phyloP scores from a whole-genome alignment of 2,113 vertebrate species.

The Ardeotis arabs region DNA sequence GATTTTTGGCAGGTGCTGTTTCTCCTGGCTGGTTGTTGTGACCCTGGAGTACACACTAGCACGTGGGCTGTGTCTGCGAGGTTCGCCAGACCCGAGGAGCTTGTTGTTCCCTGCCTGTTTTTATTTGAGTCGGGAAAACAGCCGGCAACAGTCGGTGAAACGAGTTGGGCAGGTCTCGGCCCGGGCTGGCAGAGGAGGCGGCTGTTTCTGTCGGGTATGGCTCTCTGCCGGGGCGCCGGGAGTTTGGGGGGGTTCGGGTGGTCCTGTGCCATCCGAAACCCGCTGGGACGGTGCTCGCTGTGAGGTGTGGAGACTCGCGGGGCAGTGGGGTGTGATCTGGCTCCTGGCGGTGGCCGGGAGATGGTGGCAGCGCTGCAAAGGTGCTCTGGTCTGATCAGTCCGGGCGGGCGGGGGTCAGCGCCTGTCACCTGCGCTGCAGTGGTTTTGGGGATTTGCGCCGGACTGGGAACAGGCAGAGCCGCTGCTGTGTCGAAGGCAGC shows the following conservation, averaged over 20 bases:
- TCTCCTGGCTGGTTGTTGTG: neutral
- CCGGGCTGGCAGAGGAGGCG: neutral
- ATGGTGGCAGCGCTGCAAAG: neutral
- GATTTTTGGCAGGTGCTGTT: neutral
- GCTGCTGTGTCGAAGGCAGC: fast-evolving
- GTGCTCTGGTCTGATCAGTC: neutral
- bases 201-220: neutral
- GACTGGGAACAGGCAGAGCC: fast-evolving
- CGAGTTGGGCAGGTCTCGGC: neutral
- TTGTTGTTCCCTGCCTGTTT: neutral
- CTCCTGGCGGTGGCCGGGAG: neutral
- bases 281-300: neutral
- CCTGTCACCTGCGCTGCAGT: fast-evolving
- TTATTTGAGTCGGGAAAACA: neutral
- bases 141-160: neutral
- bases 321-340: fast-evolving
- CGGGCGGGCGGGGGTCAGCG: neutral
- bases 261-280: fast-evolving
- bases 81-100: neutral
- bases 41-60: neutral
- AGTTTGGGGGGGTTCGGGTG: fast-evolving
- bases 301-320: neutral
- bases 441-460: fast-evolving
- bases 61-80: neutral
- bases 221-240: fast-evolving